phyloP scores from a whole-genome alignment of 2,797 vertebrate genomes.

The Hafferia zeledoni region DNA sequence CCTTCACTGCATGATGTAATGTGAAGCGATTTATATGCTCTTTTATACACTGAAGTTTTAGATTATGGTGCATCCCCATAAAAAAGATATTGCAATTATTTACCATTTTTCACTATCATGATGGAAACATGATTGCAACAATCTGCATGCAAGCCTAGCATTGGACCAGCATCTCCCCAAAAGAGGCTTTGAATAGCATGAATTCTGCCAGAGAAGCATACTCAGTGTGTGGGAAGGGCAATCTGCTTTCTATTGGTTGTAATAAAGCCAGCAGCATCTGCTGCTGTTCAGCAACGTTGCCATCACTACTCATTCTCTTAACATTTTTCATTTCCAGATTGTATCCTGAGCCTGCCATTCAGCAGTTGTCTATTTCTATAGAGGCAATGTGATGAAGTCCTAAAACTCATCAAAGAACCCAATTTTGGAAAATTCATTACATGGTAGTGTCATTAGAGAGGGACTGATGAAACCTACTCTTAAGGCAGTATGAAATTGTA shows the following conservation, averaged over 20 bases:
- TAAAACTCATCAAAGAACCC: not conserved
- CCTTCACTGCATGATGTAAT: not conserved
- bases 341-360: not conserved
- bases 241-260: constrained; percentile 34
- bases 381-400: rapidly evolving
- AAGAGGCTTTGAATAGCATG: not conserved
- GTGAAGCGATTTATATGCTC: not conserved
- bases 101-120: not conserved
- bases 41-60: not conserved
- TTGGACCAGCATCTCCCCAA: not conserved
- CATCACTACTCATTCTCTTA: constrained; percentile 3
- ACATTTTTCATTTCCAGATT: not conserved
- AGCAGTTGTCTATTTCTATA: not conserved
- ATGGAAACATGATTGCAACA: not conserved
- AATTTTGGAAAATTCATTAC: not conserved
- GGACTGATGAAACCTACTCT: not conserved
- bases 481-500: not conserved
- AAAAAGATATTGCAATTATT: not conserved
- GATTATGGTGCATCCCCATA: not conserved
- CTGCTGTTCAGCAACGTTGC: not conserved
- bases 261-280: constrained; percentile 45
- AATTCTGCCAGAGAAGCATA: constrained; percentile 1
- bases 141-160: not conserved
- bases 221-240: constrained; percentile 32
- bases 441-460: not conserved